Percentiles rank a stretch among this genome's conserved stretches.
Conservation (phyloP, 2,888 invertebrate species). For the Aleiodes alternator region DNA sequence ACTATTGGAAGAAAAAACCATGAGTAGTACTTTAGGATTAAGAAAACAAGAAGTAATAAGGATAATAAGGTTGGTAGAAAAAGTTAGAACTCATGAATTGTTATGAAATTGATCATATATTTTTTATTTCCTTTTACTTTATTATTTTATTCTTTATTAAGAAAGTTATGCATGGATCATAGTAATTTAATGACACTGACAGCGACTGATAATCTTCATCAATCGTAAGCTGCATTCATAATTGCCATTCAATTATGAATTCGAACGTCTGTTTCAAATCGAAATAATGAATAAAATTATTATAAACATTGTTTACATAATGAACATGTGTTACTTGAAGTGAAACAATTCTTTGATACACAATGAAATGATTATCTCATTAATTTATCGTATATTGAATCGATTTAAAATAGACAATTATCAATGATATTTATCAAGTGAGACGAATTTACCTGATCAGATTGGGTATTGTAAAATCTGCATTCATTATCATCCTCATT, state of each 20-base stretch:
- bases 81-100: constrained; percentile 13
- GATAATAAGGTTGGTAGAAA: neutral
- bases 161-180: constrained; percentile 39
- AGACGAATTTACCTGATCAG: no score
- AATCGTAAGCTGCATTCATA: constrained; percentile 35
- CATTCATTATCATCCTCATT: no score
- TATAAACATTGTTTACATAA: neutral
- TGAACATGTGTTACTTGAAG: no score
- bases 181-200: constrained; percentile 42
- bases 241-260: constrained; percentile 12
- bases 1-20: no score
- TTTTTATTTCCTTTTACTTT: neutral
- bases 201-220: constrained; percentile 27
- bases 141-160: constrained; percentile 27
- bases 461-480: no score
- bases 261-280: constrained; percentile 16
- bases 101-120: constrained; percentile 30
- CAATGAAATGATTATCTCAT: neutral
- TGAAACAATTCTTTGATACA: no score
- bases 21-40: no score
- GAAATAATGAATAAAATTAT: constrained; percentile 8
- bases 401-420: no score
- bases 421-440: no score
- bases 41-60: neutral
- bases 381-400: neutral